phyloP scores from a whole-genome alignment of 1,140 invertebrate genomes.

The Heliconius eleuchia region DNA sequence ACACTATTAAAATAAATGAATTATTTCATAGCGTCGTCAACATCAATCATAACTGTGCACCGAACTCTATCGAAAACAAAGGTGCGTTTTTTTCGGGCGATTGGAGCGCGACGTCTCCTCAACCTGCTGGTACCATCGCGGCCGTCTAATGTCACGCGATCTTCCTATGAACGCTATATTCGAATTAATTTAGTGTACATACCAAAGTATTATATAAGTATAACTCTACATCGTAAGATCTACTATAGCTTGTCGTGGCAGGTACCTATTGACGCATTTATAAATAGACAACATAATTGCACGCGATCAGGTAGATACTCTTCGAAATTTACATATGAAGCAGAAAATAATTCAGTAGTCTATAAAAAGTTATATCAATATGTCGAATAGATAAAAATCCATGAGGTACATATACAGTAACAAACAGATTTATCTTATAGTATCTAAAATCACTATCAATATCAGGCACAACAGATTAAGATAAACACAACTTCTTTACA shows the following conservation, averaged over 20 bases:
- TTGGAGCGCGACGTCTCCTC: conserved; percentile 47
- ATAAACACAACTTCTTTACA: neutral
- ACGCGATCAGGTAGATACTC: conserved; percentile 31
- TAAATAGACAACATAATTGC: conserved; percentile 30
- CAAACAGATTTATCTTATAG: conserved; percentile 23
- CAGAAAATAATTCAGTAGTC: neutral
- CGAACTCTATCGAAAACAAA: conserved; percentile 55
- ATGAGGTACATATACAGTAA: neutral
- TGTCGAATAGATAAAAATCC: neutral
- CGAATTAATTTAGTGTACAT: conserved; percentile 19
- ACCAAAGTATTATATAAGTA: conserved; percentile 27
- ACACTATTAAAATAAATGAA: neutral
- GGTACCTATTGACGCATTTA: conserved; percentile 37
- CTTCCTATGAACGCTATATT: conserved; percentile 28
- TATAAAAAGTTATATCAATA: neutral
- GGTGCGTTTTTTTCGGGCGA: conserved; percentile 49
- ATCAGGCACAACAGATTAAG: conserved; percentile 27
- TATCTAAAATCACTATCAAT: conserved; percentile 23
- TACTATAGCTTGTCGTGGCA: conserved; percentile 24
- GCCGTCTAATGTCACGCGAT: conserved; percentile 58
- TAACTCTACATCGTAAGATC: conserved; percentile 16
- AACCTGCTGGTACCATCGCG: conserved; percentile 56
- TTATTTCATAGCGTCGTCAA: conserved; percentile 7
- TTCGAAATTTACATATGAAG: conserved; percentile 20
- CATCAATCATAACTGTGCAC: conserved; percentile 35